Evolutionary conservation across 2,113 vertebrate genomes (phyloP).

Genomic region (Redunca redunca): DNA sequence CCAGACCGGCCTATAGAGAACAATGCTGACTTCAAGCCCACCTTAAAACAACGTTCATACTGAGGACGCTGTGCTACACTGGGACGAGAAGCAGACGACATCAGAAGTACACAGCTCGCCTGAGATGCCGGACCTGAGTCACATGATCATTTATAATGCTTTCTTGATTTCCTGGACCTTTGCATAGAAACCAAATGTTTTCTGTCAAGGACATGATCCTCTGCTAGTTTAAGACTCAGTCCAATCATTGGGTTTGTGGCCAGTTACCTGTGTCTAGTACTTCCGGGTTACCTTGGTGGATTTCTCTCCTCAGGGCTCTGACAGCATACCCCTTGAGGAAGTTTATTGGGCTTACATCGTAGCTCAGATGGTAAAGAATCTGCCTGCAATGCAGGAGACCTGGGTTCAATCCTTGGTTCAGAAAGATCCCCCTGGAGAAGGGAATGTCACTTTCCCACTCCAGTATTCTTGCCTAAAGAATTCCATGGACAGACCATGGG

Average conservation of each 20-base stretch:
- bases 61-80: background rate
- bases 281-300: background rate
- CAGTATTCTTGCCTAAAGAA: background rate
- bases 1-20: background rate
- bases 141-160: background rate
- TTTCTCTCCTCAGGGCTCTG: background rate
- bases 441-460: background rate
- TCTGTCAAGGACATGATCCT: background rate
- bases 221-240: background rate
- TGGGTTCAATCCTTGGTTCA: background rate
- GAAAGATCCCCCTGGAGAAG: background rate
- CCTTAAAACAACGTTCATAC: background rate
- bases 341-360: background rate
- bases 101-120: background rate
- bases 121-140: background rate
- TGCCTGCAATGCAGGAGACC: background rate
- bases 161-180: background rate
- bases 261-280: background rate
- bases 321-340: background rate
- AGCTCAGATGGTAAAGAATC: background rate
- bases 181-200: background rate
- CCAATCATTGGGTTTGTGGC: background rate
- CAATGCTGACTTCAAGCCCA: background rate
- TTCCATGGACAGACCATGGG: background rate
- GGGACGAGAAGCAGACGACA: background rate